phyloP scores from a whole-genome alignment of 2,113 vertebrate genomes.

The Gallinago undulata region DNA sequence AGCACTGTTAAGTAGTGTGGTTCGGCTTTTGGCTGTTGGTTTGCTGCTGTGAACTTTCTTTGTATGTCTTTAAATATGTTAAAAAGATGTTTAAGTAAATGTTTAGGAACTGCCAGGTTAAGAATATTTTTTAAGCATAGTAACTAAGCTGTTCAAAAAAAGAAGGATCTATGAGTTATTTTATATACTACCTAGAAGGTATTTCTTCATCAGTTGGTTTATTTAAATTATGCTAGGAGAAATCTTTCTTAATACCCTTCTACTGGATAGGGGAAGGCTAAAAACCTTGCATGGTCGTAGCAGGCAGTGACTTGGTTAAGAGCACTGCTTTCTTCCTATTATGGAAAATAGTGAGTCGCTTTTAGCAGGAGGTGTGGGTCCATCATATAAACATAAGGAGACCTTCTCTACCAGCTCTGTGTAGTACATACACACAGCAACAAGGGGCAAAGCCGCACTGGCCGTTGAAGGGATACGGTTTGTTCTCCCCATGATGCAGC shows the following conservation, averaged over 20 bases:
- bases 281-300: background rate
- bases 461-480: background rate
- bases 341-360: conserved; percentile 30
- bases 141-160: background rate
- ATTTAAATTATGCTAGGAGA: background rate
- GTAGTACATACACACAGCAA: background rate
- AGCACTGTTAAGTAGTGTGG: background rate
- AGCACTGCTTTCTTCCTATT: conserved; percentile 59
- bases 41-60: background rate
- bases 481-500: background rate
- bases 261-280: background rate
- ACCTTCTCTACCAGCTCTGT: conserved; percentile 13
- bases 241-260: background rate
- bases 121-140: background rate
- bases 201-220: background rate
- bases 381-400: conserved; percentile 37
- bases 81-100: background rate
- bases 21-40: background rate
- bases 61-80: background rate
- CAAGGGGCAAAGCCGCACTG: background rate
- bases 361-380: conserved; percentile 50
- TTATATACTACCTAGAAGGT: background rate
- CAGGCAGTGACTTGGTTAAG: conserved; percentile 2
- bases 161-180: background rate
- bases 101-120: background rate